Evolutionary conservation across 2,113 vertebrate genomes (phyloP).

Genomic region (Salvelinus namaycush): DNA sequence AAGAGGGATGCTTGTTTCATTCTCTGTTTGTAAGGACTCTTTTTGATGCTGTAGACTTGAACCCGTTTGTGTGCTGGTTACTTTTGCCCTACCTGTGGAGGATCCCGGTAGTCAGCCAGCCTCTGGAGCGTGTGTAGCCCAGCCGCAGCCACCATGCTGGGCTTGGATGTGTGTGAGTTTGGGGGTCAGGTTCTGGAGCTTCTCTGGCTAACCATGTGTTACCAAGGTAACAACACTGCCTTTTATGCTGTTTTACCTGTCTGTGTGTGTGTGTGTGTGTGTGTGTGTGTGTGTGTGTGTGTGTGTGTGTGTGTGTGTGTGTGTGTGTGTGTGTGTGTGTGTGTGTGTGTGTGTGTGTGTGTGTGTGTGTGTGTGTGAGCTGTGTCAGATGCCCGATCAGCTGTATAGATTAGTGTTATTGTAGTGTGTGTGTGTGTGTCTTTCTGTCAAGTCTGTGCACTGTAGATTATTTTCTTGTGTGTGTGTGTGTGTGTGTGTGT

Average conservation of each 20-base stretch:
- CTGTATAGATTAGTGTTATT: neutral
- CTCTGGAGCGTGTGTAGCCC: conserved; percentile 42
- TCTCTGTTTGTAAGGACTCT: conserved; percentile 28
- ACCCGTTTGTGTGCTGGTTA: conserved; percentile 17
- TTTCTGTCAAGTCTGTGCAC: neutral
- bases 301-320: no score
- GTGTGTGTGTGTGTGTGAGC: neutral
- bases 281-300: no score
- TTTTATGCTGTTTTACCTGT: neutral
- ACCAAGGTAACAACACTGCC: conserved; percentile 75
- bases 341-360: no score
- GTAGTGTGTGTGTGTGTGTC: no score
- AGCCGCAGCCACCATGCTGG: conserved; percentile 76
- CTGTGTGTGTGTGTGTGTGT: conserved; percentile 10
- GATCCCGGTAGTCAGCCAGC: conserved; percentile 39
- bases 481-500: no score
- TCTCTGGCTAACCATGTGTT: conserved; percentile 86
- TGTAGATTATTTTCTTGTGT: neutral
- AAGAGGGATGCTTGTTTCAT: conserved; percentile 61
- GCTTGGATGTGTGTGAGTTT: conserved; percentile 85
- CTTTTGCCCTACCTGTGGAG: conserved; percentile 65
- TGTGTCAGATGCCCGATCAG: neutral
- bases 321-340: no score
- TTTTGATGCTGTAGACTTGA: conserved; percentile 39
- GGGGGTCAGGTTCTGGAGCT: conserved; percentile 84